phyloP scores from a whole-genome alignment of 1,140 invertebrate genomes.

The Pseudoatta argentina region DNA sequence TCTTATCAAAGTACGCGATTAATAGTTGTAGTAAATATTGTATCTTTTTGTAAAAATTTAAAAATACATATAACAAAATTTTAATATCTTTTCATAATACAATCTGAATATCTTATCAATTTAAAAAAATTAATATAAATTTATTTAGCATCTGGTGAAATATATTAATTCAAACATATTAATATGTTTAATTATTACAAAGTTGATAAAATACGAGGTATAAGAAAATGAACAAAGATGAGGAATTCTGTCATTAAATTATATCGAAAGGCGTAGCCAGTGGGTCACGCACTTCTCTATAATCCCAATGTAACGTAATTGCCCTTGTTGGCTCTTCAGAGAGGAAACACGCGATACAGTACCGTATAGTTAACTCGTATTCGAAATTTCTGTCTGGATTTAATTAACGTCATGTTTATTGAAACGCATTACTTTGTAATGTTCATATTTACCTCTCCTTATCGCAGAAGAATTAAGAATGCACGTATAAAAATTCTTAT shows the following conservation, averaged over 20 bases:
- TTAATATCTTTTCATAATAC: not conserved
- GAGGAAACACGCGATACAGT: constrained; percentile 44
- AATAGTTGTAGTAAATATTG: not conserved
- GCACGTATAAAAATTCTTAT: not conserved
- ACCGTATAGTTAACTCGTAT: constrained; percentile 47
- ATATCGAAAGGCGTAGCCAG: constrained; percentile 49
- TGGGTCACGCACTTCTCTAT: constrained; percentile 55
- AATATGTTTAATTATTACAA: constrained; percentile 27
- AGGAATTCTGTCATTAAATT: constrained; percentile 56
- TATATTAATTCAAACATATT: not conserved
- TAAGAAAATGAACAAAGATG: not conserved
- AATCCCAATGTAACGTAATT: constrained; percentile 49
- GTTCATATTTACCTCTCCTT: not conserved
- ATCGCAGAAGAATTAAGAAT: not conserved
- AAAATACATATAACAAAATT: not conserved
- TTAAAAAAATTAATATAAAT: not conserved
- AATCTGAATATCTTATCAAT: not conserved
- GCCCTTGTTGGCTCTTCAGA: constrained; percentile 24
- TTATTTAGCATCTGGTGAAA: not conserved
- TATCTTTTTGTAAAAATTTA: not conserved
- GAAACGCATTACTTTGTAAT: constrained; percentile 7
- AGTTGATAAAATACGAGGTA: constrained; percentile 23
- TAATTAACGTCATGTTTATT: constrained; percentile 28
- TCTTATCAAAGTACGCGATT: not conserved
- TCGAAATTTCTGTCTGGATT: constrained; percentile 43